Base-by-base conservation (phyloP, 2,797 vertebrate species). In the Garrulus glandarius region DNA sequence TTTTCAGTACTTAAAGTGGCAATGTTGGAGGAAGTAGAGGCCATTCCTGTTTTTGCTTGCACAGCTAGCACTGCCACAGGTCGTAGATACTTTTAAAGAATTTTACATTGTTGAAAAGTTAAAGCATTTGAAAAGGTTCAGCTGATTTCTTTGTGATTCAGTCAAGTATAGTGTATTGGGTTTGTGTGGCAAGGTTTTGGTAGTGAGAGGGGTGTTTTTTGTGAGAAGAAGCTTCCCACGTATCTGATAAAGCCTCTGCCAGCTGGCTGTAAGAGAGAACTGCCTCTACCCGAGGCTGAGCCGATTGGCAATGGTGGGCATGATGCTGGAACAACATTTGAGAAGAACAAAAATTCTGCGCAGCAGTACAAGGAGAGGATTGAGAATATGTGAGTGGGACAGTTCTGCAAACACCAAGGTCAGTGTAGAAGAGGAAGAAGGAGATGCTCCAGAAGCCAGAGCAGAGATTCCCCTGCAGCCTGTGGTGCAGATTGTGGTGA, bases 241-340 rank as follows among this genome's bases (percentile, higher is more conserved):
- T 22, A 21, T 32, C 13, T 9, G 3, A 32, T 21, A 43, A 27
- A 74, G n/a, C 13, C 18, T 27, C 10, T 60, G 22, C 30, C 37
- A 56, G 12, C 6, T 14, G 11, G 20, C 34, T 68, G 17, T 32
- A 37, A n/a, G 44, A 29, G 4, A 15, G 18, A 27, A 23, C 15
- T 0, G 0, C 26, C 5, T 5, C 23, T 43, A 49, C 30, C 9
- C 6, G 16, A n/a, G 50, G 21, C 36, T 3, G 10, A 75, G 19
- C 12, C 16, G 13, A 5, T 50, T 0, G 0, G 23, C 9, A 27
- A 0, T 4, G 3, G 30, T 16, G 27, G 21, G 39, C 14, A 9
- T 8, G 12, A 17, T 17, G 60, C 49, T 68, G 27, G 34, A 27
- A 11, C 49, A 41, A 5, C 1, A 0, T 32, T 41, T 36, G 46